phyloP scores from a whole-genome alignment of 2,888 invertebrate species.

The Ectemnius continuus region DNA sequence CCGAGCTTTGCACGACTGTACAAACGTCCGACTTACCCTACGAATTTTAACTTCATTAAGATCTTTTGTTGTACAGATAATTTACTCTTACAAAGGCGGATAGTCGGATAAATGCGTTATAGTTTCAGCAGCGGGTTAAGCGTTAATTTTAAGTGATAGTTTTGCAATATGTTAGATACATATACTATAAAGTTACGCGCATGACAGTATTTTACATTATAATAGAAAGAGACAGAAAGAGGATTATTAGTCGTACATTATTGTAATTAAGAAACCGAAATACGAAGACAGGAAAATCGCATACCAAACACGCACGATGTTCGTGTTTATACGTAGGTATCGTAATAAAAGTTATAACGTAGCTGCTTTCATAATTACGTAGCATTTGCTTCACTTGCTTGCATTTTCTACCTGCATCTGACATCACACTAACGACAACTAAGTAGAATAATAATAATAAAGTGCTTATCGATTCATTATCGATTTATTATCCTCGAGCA shows the following conservation, averaged over 20 bases:
- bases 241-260: constrained; percentile 34
- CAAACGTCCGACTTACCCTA: constrained; percentile 6
- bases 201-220: constrained; percentile 63
- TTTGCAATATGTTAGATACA: constrained; percentile 35
- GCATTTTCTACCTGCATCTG: constrained; percentile 54
- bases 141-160: constrained; percentile 47
- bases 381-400: constrained; percentile 46
- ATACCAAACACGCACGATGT: constrained; percentile 50
- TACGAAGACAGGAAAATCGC: constrained; percentile 32
- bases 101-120: constrained; percentile 18
- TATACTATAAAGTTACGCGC: constrained; percentile 45
- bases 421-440: constrained; percentile 30
- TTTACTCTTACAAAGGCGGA: constrained; percentile 9
- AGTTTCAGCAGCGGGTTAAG: constrained; percentile 23
- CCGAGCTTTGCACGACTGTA: constrained; percentile 12
- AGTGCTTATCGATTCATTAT: constrained; percentile 52
- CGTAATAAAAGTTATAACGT: constrained; percentile 60
- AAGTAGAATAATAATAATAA: constrained; percentile 50
- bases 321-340: constrained; percentile 58
- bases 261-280: constrained; percentile 49
- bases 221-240: constrained; percentile 36
- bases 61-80: constrained; percentile 10
- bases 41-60: constrained; percentile 7
- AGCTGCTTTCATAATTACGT: constrained; percentile 56
- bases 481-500: constrained; percentile 44